Base-by-base conservation (phyloP, 1,140 invertebrate species). In the Rhagoletis pomonella region DNA sequence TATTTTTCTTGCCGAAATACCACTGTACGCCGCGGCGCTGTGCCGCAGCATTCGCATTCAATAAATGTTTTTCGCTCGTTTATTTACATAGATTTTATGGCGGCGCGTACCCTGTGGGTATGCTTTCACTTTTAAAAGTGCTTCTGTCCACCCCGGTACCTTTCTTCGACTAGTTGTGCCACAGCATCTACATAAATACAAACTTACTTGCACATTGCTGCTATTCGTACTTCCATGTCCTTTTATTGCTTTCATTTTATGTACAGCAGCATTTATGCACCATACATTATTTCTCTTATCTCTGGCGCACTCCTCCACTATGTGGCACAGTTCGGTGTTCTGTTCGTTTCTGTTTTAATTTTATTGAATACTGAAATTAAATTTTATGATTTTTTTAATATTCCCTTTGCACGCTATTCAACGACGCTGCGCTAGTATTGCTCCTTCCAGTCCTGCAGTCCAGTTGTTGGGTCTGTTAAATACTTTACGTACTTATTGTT, bases 341-440 rank as follows among this genome's bases (percentile, higher is more conserved):
- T 14, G 12, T 39, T 39, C 9, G 3, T 3, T 6, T 55, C 50
- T 7, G 12, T 81, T 42, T 55, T 55, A 10, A 42, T 58, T 81
- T 81, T 81, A 81, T 81, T 81, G 73, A 81, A 55, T 55, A 81
- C 73, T 81, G n/a, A 81, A 81, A 81, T 81, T 81, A 81, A 81
- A 39, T 81, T 81, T 81, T 81, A 81, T 81, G 67, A 42, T 55
- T 2, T 50, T 55, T 55, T 50, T 29, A 55, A 81, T 81, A 47
- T 44, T 44, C 69, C 44, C 55, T 81, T 81, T 81, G 50, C 73
- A 81, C 73, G 47, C 44, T 12, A 58, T 67, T 67, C 39, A 10
- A 67, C 64, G 29, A 12, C 64, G 50, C 50, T 55, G 50, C 10
- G 10, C 50, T 55, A 29, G 5, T 10, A 10, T 55, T 55, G 50